These are phyloP conservation scores for Caracal caracal DNA, from an alignment of 2,113 vertebrate species.

Conservation along the genomic window DNA sequence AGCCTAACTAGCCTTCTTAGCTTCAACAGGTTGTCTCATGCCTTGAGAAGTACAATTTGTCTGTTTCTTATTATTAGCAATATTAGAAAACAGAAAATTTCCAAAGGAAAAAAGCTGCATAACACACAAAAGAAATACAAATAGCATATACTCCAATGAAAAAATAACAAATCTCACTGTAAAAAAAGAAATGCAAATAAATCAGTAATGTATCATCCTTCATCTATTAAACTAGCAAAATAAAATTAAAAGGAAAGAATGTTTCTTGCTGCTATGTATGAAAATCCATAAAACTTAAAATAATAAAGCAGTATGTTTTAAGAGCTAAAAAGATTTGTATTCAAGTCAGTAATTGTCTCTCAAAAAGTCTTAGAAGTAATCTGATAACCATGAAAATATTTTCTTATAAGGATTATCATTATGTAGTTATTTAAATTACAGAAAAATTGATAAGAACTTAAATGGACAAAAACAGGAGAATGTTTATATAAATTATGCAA, in stretches of 20 bases:
- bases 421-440: not conserved
- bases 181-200: not conserved
- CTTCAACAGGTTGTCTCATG: not conserved
- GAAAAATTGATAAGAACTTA: not conserved
- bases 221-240: not conserved
- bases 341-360: not conserved
- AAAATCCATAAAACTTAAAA: not conserved
- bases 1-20: not conserved
- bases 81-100: not conserved
- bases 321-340: not conserved
- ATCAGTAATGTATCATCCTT: not conserved
- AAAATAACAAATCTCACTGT: not conserved
- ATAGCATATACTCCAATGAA: not conserved
- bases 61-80: not conserved
- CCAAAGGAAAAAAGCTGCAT: not conserved
- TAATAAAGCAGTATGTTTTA: not conserved
- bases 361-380: not conserved
- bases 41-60: not conserved
- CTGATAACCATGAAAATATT: not conserved
- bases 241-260: not conserved
- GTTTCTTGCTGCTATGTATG: not conserved
- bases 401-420: not conserved
- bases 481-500: not conserved
- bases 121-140: not conserved
- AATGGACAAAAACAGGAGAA: not conserved